Evolutionary conservation across 1,140 invertebrate genomes (phyloP).

Genomic region (Conus ventricosus): DNA sequence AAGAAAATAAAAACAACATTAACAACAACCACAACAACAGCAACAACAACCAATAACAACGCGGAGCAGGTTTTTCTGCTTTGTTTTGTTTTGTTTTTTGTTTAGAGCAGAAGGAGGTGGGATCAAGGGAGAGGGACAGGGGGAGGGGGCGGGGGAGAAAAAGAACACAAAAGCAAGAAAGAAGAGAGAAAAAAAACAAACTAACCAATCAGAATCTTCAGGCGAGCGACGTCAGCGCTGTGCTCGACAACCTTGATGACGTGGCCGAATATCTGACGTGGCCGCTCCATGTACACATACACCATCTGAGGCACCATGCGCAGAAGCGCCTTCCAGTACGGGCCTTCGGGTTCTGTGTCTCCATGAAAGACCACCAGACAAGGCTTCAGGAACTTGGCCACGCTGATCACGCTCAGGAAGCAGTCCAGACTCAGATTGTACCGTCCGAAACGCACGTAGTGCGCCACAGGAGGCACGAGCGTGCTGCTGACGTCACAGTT

Average conservation of each 20-base stretch:
- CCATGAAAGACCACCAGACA: conserved; percentile 53
- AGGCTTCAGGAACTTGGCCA: conserved; percentile 35
- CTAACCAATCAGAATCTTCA: conserved; percentile 47
- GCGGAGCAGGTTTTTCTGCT: too few relatives aligned
- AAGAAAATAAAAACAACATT: too few relatives aligned
- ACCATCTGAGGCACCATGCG: conserved; percentile 42
- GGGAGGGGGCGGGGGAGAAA: too few relatives aligned
- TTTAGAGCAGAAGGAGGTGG: too few relatives aligned
- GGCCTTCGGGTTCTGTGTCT: conserved; percentile 36
- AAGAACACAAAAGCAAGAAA: too few relatives aligned
- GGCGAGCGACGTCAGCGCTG: conserved; percentile 50
- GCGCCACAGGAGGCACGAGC: conserved; percentile 28
- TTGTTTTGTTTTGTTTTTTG: too few relatives aligned
- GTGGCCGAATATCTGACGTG: conserved; percentile 45
- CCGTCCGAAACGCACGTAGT: conserved; percentile 30
- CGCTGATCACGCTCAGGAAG: conserved; percentile 36
- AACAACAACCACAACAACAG: too few relatives aligned
- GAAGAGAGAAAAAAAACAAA: too few relatives aligned
- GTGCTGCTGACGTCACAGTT: neutral
- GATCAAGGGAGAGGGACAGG: too few relatives aligned
- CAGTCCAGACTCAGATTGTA: conserved; percentile 2
- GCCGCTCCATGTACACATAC: conserved; percentile 39
- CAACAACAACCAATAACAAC: too few relatives aligned
- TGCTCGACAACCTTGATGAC: conserved; percentile 49
- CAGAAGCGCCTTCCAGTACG: conserved; percentile 46